Conservation (phyloP, 2,113 vertebrate genomes). For the Aldabrachelys gigantea region DNA sequence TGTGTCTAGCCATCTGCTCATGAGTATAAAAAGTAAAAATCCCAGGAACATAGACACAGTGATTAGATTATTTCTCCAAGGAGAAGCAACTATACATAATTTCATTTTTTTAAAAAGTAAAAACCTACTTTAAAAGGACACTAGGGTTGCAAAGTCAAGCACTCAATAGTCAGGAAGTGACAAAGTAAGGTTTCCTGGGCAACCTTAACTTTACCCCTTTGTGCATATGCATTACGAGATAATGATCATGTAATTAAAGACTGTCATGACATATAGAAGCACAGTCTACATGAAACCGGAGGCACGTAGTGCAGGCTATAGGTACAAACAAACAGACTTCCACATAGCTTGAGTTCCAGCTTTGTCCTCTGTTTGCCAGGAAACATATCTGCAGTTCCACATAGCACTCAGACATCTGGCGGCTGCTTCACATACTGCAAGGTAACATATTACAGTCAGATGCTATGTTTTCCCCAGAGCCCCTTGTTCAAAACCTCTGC, state of each 20-base stretch:
- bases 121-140: background rate
- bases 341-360: background rate
- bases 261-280: background rate
- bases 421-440: background rate
- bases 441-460: background rate
- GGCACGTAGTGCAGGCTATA: background rate
- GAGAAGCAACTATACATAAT: background rate
- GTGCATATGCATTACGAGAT: background rate
- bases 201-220: background rate
- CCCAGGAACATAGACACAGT: background rate
- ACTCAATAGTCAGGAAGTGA: background rate
- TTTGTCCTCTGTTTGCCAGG: background rate
- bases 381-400: background rate
- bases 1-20: background rate
- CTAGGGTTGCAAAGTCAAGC: background rate
- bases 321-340: background rate
- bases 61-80: background rate
- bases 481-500: background rate
- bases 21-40: background rate
- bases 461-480: background rate
- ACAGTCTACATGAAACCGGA: background rate
- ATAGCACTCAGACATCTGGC: background rate
- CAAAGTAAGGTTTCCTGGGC: background rate
- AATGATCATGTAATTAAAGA: background rate
- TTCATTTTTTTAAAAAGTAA: background rate